These are phyloP conservation scores for Chromoteleia sp. DNA, from an alignment of 2,888 invertebrate species.

Conservation along the genomic window DNA sequence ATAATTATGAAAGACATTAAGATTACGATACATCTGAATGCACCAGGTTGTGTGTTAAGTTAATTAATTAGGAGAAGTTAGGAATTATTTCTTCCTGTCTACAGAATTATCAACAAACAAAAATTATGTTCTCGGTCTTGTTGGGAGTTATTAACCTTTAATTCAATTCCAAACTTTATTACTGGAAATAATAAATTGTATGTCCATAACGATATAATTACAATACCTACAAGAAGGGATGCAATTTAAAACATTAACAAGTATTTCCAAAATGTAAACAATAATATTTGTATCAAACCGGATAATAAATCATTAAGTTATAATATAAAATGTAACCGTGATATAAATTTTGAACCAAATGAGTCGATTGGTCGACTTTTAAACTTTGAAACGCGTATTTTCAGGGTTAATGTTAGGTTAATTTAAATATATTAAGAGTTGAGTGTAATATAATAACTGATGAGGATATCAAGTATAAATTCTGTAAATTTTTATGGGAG, in stretches of 20 bases:
- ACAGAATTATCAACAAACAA: constrained; percentile 24
- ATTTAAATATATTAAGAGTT: constrained; percentile 12
- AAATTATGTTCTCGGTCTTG: constrained; percentile 68
- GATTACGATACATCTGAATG: too few species aligned
- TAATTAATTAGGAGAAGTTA: too few species aligned
- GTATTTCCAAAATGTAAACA: constrained; percentile 54
- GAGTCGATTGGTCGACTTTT: constrained; percentile 50
- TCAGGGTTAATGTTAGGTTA: constrained; percentile 49
- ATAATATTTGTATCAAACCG: constrained; percentile 29
- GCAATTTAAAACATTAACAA: constrained; percentile 76
- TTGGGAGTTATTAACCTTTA: constrained; percentile 71
- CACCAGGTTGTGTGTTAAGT: constrained; percentile 75
- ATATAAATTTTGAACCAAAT: constrained; percentile 56
- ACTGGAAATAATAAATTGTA: constrained; percentile 33
- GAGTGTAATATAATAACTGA: constrained; percentile 34
- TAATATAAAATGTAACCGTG: constrained; percentile 47
- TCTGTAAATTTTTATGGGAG: too few species aligned
- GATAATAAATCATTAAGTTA: constrained; percentile 66
- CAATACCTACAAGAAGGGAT: constrained; percentile 76
- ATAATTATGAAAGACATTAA: too few species aligned
- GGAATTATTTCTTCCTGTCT: too few species aligned
- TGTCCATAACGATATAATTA: constrained; percentile 51
- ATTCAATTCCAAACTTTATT: constrained; percentile 76
- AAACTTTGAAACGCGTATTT: constrained; percentile 30
- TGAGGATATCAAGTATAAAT: too few species aligned